These are phyloP conservation scores for Periophthalmus magnuspinnatus DNA, from an alignment of 2,797 vertebrate genomes.

Conservation along the genomic window DNA sequence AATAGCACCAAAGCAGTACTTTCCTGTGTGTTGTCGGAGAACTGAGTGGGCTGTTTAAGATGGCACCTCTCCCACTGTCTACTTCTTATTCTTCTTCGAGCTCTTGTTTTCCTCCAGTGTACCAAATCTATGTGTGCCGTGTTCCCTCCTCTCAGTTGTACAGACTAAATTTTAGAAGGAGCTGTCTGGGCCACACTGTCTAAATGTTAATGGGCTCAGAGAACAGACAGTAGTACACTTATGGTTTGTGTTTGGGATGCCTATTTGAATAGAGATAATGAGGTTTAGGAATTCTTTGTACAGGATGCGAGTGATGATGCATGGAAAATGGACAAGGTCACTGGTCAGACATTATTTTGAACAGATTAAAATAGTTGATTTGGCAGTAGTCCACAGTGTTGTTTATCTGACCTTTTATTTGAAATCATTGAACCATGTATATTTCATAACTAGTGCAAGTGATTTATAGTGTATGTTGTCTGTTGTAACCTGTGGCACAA, in stretches of 20 bases:
- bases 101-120: conserved; percentile 6
- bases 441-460: neutral
- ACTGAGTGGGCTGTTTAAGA: conserved; percentile 34
- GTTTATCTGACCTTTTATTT: neutral
- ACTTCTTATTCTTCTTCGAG: conserved; percentile 10
- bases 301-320: neutral
- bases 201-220: neutral
- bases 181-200: neutral
- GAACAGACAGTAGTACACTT: neutral
- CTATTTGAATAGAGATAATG: neutral
- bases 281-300: neutral
- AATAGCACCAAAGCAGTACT: neutral
- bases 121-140: neutral
- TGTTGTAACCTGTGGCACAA: neutral
- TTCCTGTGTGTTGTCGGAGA: conserved; percentile 7
- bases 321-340: neutral
- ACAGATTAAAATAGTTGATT: no score
- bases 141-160: conserved; percentile 2
- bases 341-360: no score
- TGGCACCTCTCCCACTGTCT: conserved; percentile 13
- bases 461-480: neutral
- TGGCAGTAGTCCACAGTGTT: no score
- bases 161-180: conserved; percentile 1
- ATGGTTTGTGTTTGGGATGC: neutral
- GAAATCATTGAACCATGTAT: neutral